Conservation (phyloP, 2,797 vertebrate genomes). For the Tarsius wallacei region DNA sequence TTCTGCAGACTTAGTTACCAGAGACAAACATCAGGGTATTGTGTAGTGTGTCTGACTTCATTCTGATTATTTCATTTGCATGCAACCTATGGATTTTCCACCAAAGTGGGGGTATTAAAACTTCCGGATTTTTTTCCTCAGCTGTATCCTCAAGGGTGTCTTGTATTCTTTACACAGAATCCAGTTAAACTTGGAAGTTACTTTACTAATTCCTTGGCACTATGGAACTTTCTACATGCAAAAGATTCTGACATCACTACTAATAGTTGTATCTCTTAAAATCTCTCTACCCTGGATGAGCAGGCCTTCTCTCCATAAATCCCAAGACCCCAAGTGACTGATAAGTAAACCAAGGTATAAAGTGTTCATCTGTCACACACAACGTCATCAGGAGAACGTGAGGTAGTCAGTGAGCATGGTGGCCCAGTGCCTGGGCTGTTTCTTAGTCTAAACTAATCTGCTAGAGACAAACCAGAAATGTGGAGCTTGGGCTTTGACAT, state of each 20-base stretch:
- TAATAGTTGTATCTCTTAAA: constrained; percentile 20
- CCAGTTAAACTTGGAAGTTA: constrained; percentile 74
- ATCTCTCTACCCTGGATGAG: not conserved
- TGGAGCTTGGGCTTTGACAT: constrained; percentile 46
- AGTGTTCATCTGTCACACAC: constrained; percentile 13
- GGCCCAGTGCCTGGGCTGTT: constrained; percentile 15
- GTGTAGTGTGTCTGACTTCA: constrained; percentile 59
- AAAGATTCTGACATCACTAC: constrained; percentile 48
- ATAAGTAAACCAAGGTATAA: constrained; percentile 38
- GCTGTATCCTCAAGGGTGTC: constrained; percentile 21
- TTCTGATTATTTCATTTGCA: constrained; percentile 56
- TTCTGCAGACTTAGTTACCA: constrained; percentile 55
- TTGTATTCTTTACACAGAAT: constrained; percentile 57
- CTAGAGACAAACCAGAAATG: constrained; percentile 67
- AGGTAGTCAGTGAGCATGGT: not conserved
- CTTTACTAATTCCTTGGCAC: constrained; percentile 51
- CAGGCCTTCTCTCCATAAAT: not conserved
- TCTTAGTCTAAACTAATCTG: constrained; percentile 68
- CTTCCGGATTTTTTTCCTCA: not conserved
- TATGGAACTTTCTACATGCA: constrained; percentile 18
- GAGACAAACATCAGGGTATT: constrained; percentile 71
- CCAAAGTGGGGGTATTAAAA: constrained; percentile 52
- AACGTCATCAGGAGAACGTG: not conserved
- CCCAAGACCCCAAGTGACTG: constrained; percentile 42
- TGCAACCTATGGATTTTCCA: constrained; percentile 63